Evolutionary conservation across 1,140 invertebrate species (phyloP), one percentile per base, ranked within the genome.

Genomic region (Adelges cooleyi): DNA sequence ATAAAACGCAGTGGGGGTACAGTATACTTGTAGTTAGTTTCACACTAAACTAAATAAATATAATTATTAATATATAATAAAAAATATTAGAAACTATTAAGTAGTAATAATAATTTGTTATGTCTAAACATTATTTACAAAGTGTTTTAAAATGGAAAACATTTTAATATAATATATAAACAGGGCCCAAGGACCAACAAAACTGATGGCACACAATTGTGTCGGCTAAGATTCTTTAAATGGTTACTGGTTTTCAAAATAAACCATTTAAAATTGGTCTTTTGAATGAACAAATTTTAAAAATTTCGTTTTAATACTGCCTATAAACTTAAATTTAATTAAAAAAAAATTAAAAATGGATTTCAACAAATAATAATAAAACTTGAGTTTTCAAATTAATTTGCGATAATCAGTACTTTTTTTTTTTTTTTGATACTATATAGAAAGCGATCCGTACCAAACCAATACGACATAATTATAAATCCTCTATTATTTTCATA

Each of bases 351-450:
- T 40, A 59, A 59, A 56, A 44, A 56, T 44, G 23, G 27, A 59
- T 29, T 59, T 59, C 40, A 59, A 59, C 54, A 59, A 59, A 18
- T 44, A 59, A 59, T 25, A 44, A 23, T 42, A 27, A 25, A 59
- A 46, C 44, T 46, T 44, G n/a, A 11, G 11, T 59, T 33, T 6
- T 44, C 18, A 46, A 59, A 59, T 44, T 44, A 40, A 46, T 59
- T 59, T 59, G 25, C 40, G 44, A 46, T 59, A 46, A 44, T 59
- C 54, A 59, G 54, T 59, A 59, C 54, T 42, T 56, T 40, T n/a
- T n/a, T n/a, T n/a, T n/a, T n/a, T n/a, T n/a, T n/a, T n/a, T 42
- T n/a, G 40, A 42, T 56, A 56, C 22, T n/a, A 53, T 44, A 33
- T 33, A 33, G 5, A 27, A 44, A 44, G 54, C 23, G 29, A n/a